Base-by-base conservation (phyloP, 2,888 invertebrate genomes). In the Tryphoninae sp. region DNA sequence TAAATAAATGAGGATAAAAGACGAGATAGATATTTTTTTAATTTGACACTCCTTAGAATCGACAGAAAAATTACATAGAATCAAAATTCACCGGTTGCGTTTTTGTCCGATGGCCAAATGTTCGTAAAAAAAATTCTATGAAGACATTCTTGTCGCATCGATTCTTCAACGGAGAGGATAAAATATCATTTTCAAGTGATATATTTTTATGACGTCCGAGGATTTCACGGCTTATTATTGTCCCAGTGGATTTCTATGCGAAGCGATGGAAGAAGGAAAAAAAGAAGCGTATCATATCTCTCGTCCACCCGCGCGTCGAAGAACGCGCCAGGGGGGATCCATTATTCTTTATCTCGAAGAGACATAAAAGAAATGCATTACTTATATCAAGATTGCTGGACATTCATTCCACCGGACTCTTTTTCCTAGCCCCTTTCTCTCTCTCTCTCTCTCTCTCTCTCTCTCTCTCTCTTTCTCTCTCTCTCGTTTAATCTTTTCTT, bases 301-400 rank as follows among this genome's bases (percentile, higher is more conserved):
- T 86, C 86, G 85, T 49, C 61, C 11, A 61, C 76, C 72, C 80
- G 80, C 45, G 74, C 61, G 75, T 81, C 71, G 67, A 58, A 78
- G 84, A 84, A 86, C 86, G 87, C 85, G 85, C 87, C 85, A 79
- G 86, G 87, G 79, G 65, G 83, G 85, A 88, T 89, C 90, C 90
- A 91, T 91, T 91, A 91, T 89, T 91, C 91, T 91, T 91, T 91
- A 91, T 91, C 91, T 90, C 82, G 84, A 83, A 82, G 86, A 88
- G 89, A 88, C 90, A 90, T 90, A 89, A 89, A 90, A 89, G 90
- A 89, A 88, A 90, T 88, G 90, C 89, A 89, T 90, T 90, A 90
- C 90, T 90, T 90, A 90, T 90, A 89, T 90, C 90, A 89, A 89
- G 89, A 90, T 90, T 89, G 88, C 88, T 87, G 86, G 86, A 85